phyloP scores from a whole-genome alignment of 2,113 vertebrate genomes.

The Larimichthys crocea region DNA sequence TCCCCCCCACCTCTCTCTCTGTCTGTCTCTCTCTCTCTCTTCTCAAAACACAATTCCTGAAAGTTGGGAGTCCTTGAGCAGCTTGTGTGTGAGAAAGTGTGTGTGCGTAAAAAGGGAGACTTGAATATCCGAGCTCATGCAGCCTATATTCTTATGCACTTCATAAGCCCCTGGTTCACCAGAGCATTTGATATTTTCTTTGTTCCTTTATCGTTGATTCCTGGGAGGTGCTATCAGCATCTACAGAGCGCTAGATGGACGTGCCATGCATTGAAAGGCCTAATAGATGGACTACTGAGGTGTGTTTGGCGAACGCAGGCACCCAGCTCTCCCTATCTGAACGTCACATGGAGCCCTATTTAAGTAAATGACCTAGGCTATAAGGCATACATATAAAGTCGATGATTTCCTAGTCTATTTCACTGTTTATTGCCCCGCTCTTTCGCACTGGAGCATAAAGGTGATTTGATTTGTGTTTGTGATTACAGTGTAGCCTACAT shows the following conservation, averaged over 20 bases:
- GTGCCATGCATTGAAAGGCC: constrained; percentile 72
- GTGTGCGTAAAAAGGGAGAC: constrained; percentile 23
- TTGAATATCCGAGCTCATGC: constrained; percentile 41
- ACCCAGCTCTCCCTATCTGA: constrained; percentile 55
- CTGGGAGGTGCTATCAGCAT: constrained; percentile 70
- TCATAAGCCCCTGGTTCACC: constrained; percentile 62
- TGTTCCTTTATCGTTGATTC: constrained; percentile 77
- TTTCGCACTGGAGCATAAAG: constrained; percentile 60
- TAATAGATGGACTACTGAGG: constrained; percentile 64
- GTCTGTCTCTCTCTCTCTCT: too few species aligned
- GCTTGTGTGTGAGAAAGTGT: background rate
- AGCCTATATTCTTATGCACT: constrained; percentile 46
- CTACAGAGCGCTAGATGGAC: constrained; percentile 69
- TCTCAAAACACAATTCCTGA: constrained; percentile 31
- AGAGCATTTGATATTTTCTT: constrained; percentile 76
- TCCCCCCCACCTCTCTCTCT: background rate
- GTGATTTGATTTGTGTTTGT: constrained; percentile 76
- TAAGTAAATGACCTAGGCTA: constrained; percentile 72
- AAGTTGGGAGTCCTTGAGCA: constrained; percentile 57
- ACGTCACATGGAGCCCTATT: constrained; percentile 70
- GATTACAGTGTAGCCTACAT: constrained; percentile 64
- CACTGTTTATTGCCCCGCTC: constrained; percentile 67
- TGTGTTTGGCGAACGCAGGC: constrained; percentile 57
- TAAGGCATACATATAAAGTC: constrained; percentile 66
- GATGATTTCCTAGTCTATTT: constrained; percentile 73